phyloP scores from a whole-genome alignment of 2,888 invertebrate genomes.

The Oscheius sp. region DNA sequence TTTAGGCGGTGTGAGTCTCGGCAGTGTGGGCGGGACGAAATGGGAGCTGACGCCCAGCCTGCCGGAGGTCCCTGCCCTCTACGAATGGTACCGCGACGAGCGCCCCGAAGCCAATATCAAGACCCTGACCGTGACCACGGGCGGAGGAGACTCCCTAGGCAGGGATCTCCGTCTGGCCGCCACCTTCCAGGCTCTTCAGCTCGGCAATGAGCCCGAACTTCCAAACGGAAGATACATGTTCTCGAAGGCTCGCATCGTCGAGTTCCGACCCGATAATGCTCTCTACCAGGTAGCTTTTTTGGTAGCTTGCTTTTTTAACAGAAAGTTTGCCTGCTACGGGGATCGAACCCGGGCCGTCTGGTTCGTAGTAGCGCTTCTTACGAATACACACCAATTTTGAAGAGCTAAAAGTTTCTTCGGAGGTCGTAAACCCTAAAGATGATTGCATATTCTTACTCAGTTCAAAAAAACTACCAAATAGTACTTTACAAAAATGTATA shows the following conservation, averaged over 20 bases:
- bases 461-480: no score
- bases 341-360: no score
- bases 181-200: slow-evolving; percentile 42
- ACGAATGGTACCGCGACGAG: slow-evolving; percentile 89
- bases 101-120: slow-evolving; percentile 60
- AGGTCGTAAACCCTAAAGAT: no score
- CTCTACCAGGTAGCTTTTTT: slow-evolving; percentile 81
- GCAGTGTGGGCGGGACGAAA: slow-evolving; percentile 72
- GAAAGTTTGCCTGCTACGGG: no score
- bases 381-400: no score
- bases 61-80: slow-evolving; percentile 85
- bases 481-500: no score
- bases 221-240: slow-evolving; percentile 81
- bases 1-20: slow-evolving; percentile 74
- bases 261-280: slow-evolving; percentile 85
- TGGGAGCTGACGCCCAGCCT: slow-evolving; percentile 89
- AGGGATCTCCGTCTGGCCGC: slow-evolving; percentile 61
- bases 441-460: no score
- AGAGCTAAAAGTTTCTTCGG: no score
- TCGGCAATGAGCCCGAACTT: slow-evolving; percentile 74
- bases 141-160: slow-evolving; percentile 15
- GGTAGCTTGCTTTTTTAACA: no score
- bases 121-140: slow-evolving; percentile 33
- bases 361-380: no score
- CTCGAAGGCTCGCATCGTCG: slow-evolving; percentile 83